Evolutionary conservation across 2,113 vertebrate species (phyloP), one percentile per base, ranked within the genome.

Genomic region (Phalacrocorax aristotelis): DNA sequence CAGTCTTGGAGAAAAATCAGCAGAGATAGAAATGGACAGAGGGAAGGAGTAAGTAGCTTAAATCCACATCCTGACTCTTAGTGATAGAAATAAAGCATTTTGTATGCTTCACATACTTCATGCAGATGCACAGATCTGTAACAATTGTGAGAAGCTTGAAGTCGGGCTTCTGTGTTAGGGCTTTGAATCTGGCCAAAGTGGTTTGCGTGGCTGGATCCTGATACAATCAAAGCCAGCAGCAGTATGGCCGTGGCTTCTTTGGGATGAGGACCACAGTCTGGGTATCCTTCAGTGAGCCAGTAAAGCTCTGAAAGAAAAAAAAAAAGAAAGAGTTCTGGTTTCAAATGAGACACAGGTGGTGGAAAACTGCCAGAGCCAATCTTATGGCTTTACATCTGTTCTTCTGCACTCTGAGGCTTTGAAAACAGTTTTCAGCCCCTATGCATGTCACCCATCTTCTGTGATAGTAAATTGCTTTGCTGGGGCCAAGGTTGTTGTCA

Each of bases 11-110:
- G 55, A 87, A 96, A 93, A 97, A 78, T 88, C 26, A 9, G 10
- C 68, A 64, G 72, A 83, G 58, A 93, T 64, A 91, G 49, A 95
- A 96, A 65, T 83, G 74, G 57, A 83, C 75, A 85, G 84, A 93
- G 32, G 54, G 51, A 83, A 90, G 55, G n/a, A 92, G 5, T 90
- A 83, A 93, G 44, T 86, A 78, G 32, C 78, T 96, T 92, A 93
- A 93, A 89, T 83, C 71, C 60, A 72, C 30, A 51, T 92, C 32
- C 9, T 71, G 42, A 55, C 38, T 91, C 83, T 27, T 76, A 72
- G 27, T 38, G 83, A 89, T 48, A 82, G 29, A 90, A 89, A 76
- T 72, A 83, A 91, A 95, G 23, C 36, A 87, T 69, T 93, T 83
- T 76, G 4, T 83, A 54, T 87, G 58, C 72, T 83, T 96, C 32